Percentiles rank a stretch among this genome's conserved stretches.
Evolutionary conservation across 2,888 invertebrate genomes (phyloP).

Genomic region (Bruchidius siliquastri): DNA sequence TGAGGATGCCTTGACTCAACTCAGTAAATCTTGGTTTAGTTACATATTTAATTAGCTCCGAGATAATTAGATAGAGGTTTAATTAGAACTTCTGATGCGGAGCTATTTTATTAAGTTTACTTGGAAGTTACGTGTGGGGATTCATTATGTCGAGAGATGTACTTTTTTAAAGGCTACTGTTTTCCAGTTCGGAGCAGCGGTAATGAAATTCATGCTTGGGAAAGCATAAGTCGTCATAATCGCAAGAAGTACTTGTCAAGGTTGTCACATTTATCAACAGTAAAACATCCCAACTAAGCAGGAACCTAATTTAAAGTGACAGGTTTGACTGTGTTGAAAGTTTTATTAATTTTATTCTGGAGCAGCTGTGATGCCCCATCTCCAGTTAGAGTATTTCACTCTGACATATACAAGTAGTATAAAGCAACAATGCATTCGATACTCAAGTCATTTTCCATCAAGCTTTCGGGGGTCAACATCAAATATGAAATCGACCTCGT

Average conservation of each 20-base stretch:
- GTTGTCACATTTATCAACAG: background rate
- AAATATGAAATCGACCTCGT: no score
- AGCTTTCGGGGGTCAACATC: no score
- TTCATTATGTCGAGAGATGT: slow-evolving; percentile 25
- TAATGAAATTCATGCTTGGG: background rate
- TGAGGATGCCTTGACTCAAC: slow-evolving; percentile 42
- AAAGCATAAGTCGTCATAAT: background rate
- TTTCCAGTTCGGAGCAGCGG: background rate
- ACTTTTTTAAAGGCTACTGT: background rate
- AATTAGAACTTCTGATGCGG: slow-evolving; percentile 50
- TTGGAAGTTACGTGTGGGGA: slow-evolving; percentile 28
- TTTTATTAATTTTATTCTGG: no score
- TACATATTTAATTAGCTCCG: slow-evolving; percentile 47
- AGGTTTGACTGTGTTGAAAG: no score
- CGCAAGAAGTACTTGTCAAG: background rate
- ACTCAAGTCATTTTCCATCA: no score
- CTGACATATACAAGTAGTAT: no score
- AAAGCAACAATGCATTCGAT: no score
- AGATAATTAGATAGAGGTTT: slow-evolving; percentile 47
- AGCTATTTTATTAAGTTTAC: slow-evolving; percentile 35
- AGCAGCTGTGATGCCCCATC: no score
- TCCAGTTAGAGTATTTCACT: no score
- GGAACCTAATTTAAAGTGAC: no score
- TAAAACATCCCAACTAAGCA: background rate
- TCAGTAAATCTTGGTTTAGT: slow-evolving; percentile 40